Conservation (phyloP, 2,888 invertebrate species). For the Steinernema hermaphroditum region DNA sequence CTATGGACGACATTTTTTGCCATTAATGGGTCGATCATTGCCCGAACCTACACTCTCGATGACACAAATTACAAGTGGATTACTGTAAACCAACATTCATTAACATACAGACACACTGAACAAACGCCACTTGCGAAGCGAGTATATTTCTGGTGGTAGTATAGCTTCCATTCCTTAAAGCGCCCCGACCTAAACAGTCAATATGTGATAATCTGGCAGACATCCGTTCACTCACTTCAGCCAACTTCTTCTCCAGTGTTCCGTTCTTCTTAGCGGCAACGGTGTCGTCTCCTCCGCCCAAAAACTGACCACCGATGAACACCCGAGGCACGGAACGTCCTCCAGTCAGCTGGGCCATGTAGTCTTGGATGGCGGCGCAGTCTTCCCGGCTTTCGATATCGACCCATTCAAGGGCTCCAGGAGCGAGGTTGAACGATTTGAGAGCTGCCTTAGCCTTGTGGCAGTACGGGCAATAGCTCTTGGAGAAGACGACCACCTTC, state of each 20-base stretch:
- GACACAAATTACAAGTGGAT: too few species aligned
- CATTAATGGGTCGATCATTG: too few species aligned
- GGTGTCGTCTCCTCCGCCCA: slow-evolving; percentile 21
- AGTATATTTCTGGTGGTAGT: too few species aligned
- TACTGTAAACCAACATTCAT: too few species aligned
- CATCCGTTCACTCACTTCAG: neutral
- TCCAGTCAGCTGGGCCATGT: slow-evolving; percentile 71
- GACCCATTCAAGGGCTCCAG: slow-evolving; percentile 71
- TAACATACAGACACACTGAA: too few species aligned
- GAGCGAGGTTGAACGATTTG: slow-evolving; percentile 45
- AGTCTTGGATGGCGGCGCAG: slow-evolving; percentile 78
- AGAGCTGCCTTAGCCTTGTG: slow-evolving; percentile 64
- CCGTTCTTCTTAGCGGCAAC: slow-evolving; percentile 9
- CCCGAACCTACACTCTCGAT: too few species aligned
- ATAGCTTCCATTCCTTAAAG: too few species aligned
- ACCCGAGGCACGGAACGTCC: slow-evolving; percentile 83
- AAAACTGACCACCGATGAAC: slow-evolving; percentile 75
- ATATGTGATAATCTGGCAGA: too few species aligned
- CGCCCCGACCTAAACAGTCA: too few species aligned
- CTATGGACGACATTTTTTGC: too few species aligned
- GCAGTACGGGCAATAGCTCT: slow-evolving; percentile 86
- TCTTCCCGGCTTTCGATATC: slow-evolving; percentile 82
- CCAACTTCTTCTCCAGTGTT: neutral
- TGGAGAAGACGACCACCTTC: slow-evolving; percentile 78
- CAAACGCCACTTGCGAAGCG: too few species aligned